These are phyloP conservation scores for Machimus atricapillus DNA, from an alignment of 2,888 invertebrate species.

Conservation along the genomic window DNA sequence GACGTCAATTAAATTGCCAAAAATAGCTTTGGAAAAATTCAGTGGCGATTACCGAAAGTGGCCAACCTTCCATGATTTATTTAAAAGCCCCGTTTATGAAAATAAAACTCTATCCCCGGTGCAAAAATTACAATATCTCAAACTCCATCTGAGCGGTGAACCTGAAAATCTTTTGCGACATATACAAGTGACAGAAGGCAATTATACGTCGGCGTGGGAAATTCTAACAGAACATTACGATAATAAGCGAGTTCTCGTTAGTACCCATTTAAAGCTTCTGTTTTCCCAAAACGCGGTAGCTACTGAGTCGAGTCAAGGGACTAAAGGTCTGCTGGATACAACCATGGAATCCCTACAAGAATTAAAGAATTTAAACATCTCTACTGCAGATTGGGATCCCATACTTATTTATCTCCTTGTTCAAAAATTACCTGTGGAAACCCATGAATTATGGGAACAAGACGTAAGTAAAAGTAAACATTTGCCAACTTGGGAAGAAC, in stretches of 20 bases:
- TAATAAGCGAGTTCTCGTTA: slow-evolving; percentile 40
- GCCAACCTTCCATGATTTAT: neutral
- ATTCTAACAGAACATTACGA: slow-evolving; percentile 39
- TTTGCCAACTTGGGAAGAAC: neutral
- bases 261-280: slow-evolving; percentile 28
- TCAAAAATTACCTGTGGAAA: too few species aligned
- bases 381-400: neutral
- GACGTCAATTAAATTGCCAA: neutral
- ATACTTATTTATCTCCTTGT: neutral
- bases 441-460: neutral
- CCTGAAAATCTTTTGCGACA: slow-evolving; percentile 22
- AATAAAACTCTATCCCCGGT: neutral
- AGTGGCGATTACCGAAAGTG: slow-evolving; percentile 39
- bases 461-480: neutral
- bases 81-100: neutral
- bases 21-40: neutral
- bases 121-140: slow-evolving; percentile 31
- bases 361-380: neutral
- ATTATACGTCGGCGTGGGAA: too few species aligned
- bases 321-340: slow-evolving; percentile 42
- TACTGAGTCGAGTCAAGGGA: neutral
- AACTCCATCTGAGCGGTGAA: slow-evolving; percentile 12
- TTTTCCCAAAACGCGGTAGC: neutral
- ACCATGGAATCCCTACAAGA: neutral
- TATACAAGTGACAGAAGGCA: slow-evolving; percentile 25